These are phyloP conservation scores for Geotrypetes seraphini DNA, from an alignment of 2,797 vertebrate genomes.

Conservation along the genomic window DNA sequence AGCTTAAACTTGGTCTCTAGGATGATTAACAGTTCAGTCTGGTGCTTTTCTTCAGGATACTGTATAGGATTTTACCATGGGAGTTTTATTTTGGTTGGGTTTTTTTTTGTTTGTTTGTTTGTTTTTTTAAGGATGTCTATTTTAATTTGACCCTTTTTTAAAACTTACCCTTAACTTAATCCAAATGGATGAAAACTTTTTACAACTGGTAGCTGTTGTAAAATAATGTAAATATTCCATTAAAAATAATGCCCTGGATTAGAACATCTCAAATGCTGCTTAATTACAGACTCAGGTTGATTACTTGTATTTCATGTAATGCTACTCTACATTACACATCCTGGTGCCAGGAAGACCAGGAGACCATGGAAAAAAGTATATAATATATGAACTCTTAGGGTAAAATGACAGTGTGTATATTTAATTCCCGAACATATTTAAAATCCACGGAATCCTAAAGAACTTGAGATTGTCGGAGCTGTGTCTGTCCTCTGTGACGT, in stretches of 20 bases:
- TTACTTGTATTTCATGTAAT: conserved; percentile 62
- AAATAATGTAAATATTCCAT: conserved; percentile 64
- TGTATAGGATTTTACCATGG: conserved; percentile 80
- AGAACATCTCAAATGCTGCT: conserved; percentile 94
- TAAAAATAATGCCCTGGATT: conserved; percentile 76
- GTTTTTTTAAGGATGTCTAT: conserved; percentile 8
- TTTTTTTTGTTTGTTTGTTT: no score
- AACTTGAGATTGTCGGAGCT: conserved; percentile 34
- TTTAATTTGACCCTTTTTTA: conserved; percentile 62
- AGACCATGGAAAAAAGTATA: conserved; percentile 29
- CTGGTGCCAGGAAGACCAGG: conserved; percentile 43
- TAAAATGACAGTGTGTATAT: conserved; percentile 43
- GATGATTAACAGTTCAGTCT: conserved; percentile 54
- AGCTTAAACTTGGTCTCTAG: conserved; percentile 47
- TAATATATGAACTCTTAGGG: no score
- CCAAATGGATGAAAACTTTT: conserved; percentile 62
- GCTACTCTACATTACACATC: conserved; percentile 49
- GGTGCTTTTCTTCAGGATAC: conserved; percentile 82
- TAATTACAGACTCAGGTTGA: conserved; percentile 93
- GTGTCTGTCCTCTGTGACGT: conserved; percentile 41
- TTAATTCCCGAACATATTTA: conserved; percentile 63
- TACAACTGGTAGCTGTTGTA: conserved; percentile 64
- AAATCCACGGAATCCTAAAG: conserved; percentile 37
- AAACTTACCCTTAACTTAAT: conserved; percentile 55
- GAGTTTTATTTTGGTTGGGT: conserved; percentile 65